Conservation (phyloP, 2,113 vertebrate genomes). For the Brachypodius melanocephalos region DNA sequence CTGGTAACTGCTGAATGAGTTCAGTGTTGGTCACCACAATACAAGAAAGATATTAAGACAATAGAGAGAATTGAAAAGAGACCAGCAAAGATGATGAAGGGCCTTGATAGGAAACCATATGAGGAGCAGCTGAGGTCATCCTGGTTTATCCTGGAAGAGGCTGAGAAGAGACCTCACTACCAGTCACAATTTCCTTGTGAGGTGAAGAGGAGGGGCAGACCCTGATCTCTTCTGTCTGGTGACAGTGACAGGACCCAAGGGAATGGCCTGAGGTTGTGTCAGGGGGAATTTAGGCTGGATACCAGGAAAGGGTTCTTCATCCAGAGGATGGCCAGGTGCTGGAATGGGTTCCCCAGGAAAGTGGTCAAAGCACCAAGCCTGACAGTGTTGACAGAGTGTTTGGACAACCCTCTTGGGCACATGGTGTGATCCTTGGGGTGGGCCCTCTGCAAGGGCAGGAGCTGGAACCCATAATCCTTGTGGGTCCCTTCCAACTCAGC, state of each 20-base stretch:
- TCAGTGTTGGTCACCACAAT: not conserved
- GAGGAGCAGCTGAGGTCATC: not conserved
- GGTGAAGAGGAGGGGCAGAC: not conserved
- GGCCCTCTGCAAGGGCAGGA: not conserved
- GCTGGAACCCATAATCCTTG: accelerated
- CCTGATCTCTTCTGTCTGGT: not conserved
- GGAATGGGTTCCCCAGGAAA: not conserved
- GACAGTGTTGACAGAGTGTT: not conserved
- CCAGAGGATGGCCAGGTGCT: not conserved
- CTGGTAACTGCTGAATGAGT: not conserved
- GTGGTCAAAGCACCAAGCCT: not conserved
- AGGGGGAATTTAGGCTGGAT: no score
- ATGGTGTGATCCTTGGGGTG: not conserved
- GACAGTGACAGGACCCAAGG: not conserved
- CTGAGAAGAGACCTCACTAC: not conserved
- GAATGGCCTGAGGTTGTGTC: not conserved
- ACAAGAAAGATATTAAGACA: not conserved
- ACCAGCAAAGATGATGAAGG: not conserved
- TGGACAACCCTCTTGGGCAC: not conserved
- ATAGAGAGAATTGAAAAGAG: not conserved
- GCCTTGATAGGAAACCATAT: not conserved
- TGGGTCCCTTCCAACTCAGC: not conserved
- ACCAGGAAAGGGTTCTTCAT: not conserved
- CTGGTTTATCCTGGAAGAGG: not conserved
- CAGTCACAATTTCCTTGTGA: not conserved